phyloP scores from a whole-genome alignment of 1,140 invertebrate species.

The Leptopilina clavipes region DNA sequence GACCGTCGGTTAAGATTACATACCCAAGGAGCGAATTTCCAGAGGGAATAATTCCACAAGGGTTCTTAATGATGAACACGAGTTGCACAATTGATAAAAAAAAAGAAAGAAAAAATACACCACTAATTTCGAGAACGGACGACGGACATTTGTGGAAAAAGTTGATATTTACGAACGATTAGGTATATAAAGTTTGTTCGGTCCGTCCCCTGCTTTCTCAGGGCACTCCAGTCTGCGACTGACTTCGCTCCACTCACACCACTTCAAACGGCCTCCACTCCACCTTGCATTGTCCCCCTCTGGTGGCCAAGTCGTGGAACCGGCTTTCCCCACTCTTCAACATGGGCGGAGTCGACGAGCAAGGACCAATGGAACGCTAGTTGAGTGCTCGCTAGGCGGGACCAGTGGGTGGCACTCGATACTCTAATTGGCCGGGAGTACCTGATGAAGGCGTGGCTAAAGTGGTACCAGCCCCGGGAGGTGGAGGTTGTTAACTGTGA shows the following conservation, averaged over 20 bases:
- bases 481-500: conserved; percentile 35
- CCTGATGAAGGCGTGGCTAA: conserved; percentile 50
- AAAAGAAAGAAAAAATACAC: conserved; percentile 1
- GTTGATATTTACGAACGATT: conserved; percentile 53
- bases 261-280: conserved; percentile 68
- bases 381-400: conserved; percentile 35
- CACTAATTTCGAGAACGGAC: background rate
- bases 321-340: conserved; percentile 55
- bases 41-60: background rate
- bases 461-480: conserved; percentile 45
- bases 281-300: conserved; percentile 65
- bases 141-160: background rate
- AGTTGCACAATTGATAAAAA: background rate
- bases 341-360: conserved; percentile 23
- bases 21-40: background rate
- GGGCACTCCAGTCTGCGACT: conserved; percentile 75
- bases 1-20: background rate
- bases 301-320: conserved; percentile 66
- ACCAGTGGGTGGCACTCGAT: background rate
- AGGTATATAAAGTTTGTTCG: conserved; percentile 57
- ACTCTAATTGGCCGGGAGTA: conserved; percentile 44
- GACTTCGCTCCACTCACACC: conserved; percentile 74
- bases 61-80: too few species aligned
- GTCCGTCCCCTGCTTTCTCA: conserved; percentile 74
- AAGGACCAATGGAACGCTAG: conserved; percentile 47